Evolutionary conservation across 2,888 invertebrate genomes (phyloP).

Genomic region (Athalia cordata): DNA sequence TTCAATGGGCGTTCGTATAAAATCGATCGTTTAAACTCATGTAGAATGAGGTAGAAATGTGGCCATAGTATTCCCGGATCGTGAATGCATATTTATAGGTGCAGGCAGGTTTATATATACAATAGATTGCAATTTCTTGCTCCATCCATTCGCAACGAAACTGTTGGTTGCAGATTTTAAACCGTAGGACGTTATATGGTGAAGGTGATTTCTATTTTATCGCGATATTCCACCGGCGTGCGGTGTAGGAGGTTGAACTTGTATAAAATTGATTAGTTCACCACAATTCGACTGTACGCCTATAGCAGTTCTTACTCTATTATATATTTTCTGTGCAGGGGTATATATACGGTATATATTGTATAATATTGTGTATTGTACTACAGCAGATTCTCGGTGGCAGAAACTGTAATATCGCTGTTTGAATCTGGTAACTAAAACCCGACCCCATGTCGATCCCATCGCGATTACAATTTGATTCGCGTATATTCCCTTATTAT

Average conservation of each 20-base stretch:
- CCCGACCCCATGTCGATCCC: not conserved
- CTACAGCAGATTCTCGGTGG: no score
- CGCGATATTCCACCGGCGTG: constrained; percentile 19
- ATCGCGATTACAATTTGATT: constrained; percentile 28
- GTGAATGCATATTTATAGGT: not conserved
- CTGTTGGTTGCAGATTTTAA: constrained; percentile 13
- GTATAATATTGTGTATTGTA: no score
- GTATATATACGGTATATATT: no score
- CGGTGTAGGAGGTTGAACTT: no score
- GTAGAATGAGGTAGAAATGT: no score
- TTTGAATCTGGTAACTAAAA: not conserved
- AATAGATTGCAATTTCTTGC: constrained; percentile 41
- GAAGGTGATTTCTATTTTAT: constrained; percentile 36
- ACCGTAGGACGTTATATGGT: constrained; percentile 3
- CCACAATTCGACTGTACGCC: constrained; percentile 15
- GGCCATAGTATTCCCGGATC: not conserved
- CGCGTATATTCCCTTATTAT: constrained; percentile 15
- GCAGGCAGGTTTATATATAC: not conserved
- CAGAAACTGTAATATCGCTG: constrained; percentile 13
- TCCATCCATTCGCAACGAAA: constrained; percentile 39
- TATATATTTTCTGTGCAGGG: no score
- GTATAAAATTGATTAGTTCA: constrained; percentile 42
- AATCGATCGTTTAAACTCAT: no score
- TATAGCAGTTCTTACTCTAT: no score
- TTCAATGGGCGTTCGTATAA: no score